phyloP scores from a whole-genome alignment of 2,888 invertebrate species.

The Pseudanteris insignis region DNA sequence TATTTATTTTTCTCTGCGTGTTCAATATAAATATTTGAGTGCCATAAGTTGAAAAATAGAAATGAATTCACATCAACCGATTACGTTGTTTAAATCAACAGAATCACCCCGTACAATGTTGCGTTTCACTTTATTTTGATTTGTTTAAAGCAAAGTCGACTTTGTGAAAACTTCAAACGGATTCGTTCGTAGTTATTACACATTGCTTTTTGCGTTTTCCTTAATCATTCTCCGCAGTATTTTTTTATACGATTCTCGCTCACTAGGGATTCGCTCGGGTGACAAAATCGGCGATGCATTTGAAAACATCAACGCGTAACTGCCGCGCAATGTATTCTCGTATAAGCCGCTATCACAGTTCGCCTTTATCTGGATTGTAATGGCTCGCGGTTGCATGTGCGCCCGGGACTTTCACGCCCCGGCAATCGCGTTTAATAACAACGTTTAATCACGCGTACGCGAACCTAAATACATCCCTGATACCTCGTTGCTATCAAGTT shows the following conservation, averaged over 20 bases:
- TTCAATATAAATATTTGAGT: too few relatives aligned
- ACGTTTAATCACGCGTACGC: slow-evolving; percentile 32
- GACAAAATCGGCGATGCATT: slow-evolving; percentile 23
- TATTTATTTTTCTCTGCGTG: too few relatives aligned
- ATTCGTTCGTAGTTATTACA: too few relatives aligned
- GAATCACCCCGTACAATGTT: too few relatives aligned
- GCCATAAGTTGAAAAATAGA: too few relatives aligned
- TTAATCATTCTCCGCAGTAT: not conserved
- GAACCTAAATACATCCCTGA: slow-evolving; percentile 26
- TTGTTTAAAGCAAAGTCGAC: too few relatives aligned
- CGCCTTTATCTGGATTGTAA: slow-evolving; percentile 42
- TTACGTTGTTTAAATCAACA: too few relatives aligned
- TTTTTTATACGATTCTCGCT: not conserved
- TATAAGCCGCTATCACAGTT: slow-evolving; percentile 42
- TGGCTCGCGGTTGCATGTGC: slow-evolving; percentile 39
- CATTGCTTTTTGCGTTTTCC: too few relatives aligned
- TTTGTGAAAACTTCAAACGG: too few relatives aligned
- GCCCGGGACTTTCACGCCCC: slow-evolving; percentile 36
- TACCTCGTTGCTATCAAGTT: slow-evolving; percentile 15
- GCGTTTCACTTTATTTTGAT: too few relatives aligned
- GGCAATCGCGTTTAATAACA: slow-evolving; percentile 33
- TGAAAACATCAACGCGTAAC: slow-evolving; percentile 25
- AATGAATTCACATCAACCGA: too few relatives aligned
- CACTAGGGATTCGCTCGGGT: slow-evolving; percentile 5
- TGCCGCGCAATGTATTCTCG: slow-evolving; percentile 30